Evolutionary conservation across 2,113 vertebrate genomes (phyloP).

Genomic region (Helogale parvula): DNA sequence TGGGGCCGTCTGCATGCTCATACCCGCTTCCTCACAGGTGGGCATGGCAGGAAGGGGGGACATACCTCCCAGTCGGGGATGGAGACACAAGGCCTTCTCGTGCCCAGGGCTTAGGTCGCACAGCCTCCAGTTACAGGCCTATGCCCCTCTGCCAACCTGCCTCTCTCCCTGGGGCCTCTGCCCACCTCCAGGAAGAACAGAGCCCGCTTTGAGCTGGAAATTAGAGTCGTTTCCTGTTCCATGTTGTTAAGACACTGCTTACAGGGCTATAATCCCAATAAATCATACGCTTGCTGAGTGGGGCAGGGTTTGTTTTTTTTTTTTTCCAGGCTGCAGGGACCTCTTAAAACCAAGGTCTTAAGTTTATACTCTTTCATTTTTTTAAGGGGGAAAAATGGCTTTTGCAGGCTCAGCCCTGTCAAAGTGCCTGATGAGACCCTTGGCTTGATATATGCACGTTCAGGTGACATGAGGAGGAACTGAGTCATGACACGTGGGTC

Average conservation of each 20-base stretch:
- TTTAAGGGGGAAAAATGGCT: not conserved
- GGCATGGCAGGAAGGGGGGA: not conserved
- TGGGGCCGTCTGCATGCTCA: not conserved
- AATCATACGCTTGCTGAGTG: slow-evolving; percentile 62
- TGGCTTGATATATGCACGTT: not conserved
- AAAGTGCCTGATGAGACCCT: not conserved
- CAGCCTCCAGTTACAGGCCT: not conserved
- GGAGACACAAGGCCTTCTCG: not conserved
- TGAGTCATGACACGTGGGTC: not conserved
- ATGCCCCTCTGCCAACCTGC: slow-evolving; percentile 38
- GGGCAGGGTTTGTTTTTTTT: slow-evolving; percentile 24
- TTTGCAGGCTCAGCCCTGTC: not conserved
- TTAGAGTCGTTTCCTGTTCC: slow-evolving; percentile 55
- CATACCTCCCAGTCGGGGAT: too few relatives aligned
- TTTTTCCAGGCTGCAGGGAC: slow-evolving; percentile 55
- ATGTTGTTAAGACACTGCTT: slow-evolving; percentile 70
- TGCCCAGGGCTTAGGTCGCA: not conserved
- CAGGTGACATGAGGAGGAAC: not conserved
- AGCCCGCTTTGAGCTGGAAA: slow-evolving; percentile 78
- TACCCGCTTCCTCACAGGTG: not conserved
- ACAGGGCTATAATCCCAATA: slow-evolving; percentile 67
- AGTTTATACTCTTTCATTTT: slow-evolving; percentile 31
- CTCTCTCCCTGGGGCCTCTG: not conserved
- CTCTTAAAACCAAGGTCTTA: slow-evolving; percentile 61
- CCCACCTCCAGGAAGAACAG: slow-evolving; percentile 76